A percentile compares a stretch with the other conserved stretches of the same genome.
Conservation (phyloP, 2,113 vertebrate genomes). For the Athene cunicularia region DNA sequence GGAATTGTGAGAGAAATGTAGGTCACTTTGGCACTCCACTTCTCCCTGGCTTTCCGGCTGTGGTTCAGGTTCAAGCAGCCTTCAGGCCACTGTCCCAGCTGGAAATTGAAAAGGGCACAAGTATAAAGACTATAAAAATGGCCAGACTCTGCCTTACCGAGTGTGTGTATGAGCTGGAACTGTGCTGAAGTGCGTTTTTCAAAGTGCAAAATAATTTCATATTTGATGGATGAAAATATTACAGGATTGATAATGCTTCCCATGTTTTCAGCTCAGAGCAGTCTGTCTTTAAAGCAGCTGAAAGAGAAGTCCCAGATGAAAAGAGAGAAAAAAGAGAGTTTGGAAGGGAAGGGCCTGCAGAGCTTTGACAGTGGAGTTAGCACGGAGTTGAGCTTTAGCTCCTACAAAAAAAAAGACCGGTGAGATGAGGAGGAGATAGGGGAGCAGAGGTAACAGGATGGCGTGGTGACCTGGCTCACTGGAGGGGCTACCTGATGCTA, state of each 20-base stretch:
- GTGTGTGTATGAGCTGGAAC: neutral
- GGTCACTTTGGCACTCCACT: neutral
- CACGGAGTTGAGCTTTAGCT: neutral
- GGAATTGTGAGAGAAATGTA: neutral
- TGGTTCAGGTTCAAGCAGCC: neutral
- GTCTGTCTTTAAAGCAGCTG: neutral
- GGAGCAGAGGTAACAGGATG: neutral
- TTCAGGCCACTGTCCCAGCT: neutral
- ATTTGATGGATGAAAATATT: neutral
- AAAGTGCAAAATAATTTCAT: neutral
- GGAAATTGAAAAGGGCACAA: neutral
- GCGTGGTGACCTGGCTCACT: rapidly evolving
- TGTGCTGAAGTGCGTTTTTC: neutral
- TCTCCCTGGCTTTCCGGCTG: neutral
- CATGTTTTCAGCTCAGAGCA: neutral
- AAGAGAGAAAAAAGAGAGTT: neutral
- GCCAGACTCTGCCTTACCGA: neutral
- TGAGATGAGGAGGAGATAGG: neutral
- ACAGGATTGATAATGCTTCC: neutral
- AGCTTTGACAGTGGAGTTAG: neutral
- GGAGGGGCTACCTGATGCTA: neutral
- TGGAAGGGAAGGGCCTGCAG: neutral
- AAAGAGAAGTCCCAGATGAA: neutral
- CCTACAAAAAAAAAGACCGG: rapidly evolving
- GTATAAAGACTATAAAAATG: neutral